Evolutionary conservation across 2,797 vertebrate species (phyloP), one percentile per base, ranked within the genome.

Genomic region (Peromyscus eremicus): DNA sequence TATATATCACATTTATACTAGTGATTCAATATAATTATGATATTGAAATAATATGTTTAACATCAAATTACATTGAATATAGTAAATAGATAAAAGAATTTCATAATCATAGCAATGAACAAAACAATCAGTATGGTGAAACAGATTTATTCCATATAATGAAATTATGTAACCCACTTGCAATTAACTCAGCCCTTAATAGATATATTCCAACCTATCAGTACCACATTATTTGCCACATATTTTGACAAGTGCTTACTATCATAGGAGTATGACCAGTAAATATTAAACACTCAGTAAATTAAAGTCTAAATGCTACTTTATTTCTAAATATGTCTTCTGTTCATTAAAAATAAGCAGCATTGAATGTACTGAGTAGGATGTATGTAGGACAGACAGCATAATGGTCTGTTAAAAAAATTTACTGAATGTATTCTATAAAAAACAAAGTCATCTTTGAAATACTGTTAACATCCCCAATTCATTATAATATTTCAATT

Each of bases 271-370:
- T 79, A 37, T 95, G n/a, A 64, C 12, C 34, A 96, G 55, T 21
- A 92, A 3, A 60, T 64, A 87, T 66, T 86, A 91, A 83, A 89
- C 66, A 81, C 57, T 81, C 62, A 32, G 29, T 66, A 66, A 96
- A 88, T 76, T 75, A 92, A 93, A 85, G 40, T 27, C 88, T 49
- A 91, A 82, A 89, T 68, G 4, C 25, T 55, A 71, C 84, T 96
- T 91, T 81, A 81, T 40, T 55, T 43, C 13, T 37, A 90, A 60
- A 5, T 79, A n/a, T 88, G 32, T 37, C 55, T 7, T 62, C 11
- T 91, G 29, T 29, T 86, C 49, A 16, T 83, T 76, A 86, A 66
- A 89, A 94, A 92, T 25, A 73, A 19, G 34, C 70, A 55, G 2
- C 9, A 91, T 19, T 83, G 49, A 80, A 73, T 83, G 37, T 37